Evolutionary conservation across 2,888 invertebrate genomes (phyloP).

Genomic region (Drosophila vallismaia): DNA sequence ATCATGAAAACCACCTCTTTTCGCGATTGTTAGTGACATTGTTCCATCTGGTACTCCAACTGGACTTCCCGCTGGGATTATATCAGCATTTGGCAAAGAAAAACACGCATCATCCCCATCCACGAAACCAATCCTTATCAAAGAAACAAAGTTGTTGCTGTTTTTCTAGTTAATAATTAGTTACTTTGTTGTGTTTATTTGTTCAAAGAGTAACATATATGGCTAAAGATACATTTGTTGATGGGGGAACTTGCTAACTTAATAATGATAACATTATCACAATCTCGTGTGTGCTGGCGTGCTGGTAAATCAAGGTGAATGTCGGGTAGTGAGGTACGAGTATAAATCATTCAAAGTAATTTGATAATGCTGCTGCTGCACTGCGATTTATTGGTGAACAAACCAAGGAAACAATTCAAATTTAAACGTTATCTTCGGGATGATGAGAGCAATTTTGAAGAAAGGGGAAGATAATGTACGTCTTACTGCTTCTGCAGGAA

Average conservation of each 20-base stretch:
- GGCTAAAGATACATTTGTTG: conserved; percentile 69
- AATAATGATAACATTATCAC: conserved; percentile 64
- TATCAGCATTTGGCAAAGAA: conserved; percentile 30
- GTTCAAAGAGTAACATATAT: conserved; percentile 59
- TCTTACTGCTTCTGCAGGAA: conserved; percentile 83
- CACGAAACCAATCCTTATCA: conserved; percentile 15
- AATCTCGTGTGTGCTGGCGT: conserved; percentile 46
- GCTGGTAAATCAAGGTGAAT: conserved; percentile 55
- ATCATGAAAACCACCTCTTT: background rate
- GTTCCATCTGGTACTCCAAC: conserved; percentile 33
- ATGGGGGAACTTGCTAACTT: conserved; percentile 61
- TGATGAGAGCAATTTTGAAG: conserved; percentile 37
- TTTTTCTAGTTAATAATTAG: conserved; percentile 31
- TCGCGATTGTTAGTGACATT: conserved; percentile 9
- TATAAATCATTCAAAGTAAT: conserved; percentile 53
- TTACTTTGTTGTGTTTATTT: conserved; percentile 51
- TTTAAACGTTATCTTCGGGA: conserved; percentile 26
- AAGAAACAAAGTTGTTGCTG: conserved; percentile 7
- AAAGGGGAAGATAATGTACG: conserved; percentile 37
- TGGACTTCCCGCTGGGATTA: conserved; percentile 23
- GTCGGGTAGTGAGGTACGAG: conserved; percentile 21
- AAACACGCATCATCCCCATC: conserved; percentile 7
- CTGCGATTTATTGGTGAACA: conserved; percentile 61
- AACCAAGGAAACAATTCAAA: conserved; percentile 55
- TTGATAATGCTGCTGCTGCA: conserved; percentile 53